phyloP scores from a whole-genome alignment of 2,888 invertebrate species.

The Euzetes globulus region DNA sequence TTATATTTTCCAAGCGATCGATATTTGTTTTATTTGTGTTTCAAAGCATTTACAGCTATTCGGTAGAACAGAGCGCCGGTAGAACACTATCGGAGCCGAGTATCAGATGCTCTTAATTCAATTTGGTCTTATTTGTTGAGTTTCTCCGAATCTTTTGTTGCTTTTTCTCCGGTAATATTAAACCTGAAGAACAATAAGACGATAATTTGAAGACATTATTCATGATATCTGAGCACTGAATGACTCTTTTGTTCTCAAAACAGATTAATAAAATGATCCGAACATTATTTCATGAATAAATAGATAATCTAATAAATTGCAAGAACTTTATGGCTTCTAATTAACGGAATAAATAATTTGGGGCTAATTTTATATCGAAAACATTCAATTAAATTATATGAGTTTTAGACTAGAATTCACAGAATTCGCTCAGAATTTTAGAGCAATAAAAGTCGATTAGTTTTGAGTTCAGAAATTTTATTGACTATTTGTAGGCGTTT shows the following conservation, averaged over 20 bases:
- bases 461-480: too few species aligned
- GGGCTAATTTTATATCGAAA: too few species aligned
- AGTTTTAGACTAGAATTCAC: too few species aligned
- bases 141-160: neutral
- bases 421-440: too few species aligned
- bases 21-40: conserved; percentile 20
- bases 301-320: too few species aligned
- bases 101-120: conserved; percentile 11
- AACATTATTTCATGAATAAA: too few species aligned
- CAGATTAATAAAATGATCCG: neutral
- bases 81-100: neutral
- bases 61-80: neutral
- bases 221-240: neutral
- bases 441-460: too few species aligned
- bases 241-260: neutral
- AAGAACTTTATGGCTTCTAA: too few species aligned
- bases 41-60: conserved; percentile 6
- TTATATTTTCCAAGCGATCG: neutral
- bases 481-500: too few species aligned
- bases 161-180: neutral
- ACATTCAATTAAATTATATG: too few species aligned
- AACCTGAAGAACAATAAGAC: neutral
- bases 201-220: neutral
- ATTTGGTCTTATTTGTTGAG: neutral
- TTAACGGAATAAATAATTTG: too few species aligned